Percentiles rank a stretch among this genome's conserved stretches.
phyloP scores from a whole-genome alignment of 1,140 invertebrate species.

The Pseudomyrmex pallidus region DNA sequence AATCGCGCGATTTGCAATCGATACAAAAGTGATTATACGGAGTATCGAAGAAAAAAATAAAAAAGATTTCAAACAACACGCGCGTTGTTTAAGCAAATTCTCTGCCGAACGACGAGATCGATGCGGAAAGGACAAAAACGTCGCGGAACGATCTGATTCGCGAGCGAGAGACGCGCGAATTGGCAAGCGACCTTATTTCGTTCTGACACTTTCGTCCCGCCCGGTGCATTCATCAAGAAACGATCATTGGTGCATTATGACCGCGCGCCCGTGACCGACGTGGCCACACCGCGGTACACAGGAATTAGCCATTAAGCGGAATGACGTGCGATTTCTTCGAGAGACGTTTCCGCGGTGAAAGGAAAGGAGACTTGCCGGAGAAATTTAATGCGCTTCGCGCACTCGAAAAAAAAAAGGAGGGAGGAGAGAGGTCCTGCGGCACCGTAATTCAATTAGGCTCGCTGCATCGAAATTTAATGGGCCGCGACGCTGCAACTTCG shows the following conservation, averaged over 20 bases:
- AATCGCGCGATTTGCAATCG: constrained; percentile 50
- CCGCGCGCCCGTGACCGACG: constrained; percentile 43
- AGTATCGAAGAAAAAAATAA: too few species aligned
- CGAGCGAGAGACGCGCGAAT: constrained; percentile 56
- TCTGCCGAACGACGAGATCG: not conserved
- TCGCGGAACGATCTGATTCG: not conserved
- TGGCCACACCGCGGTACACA: constrained; percentile 19
- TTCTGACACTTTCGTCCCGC: constrained; percentile 17
- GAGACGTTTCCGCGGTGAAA: constrained; percentile 61
- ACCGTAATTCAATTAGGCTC: constrained; percentile 73
- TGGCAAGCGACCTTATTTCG: constrained; percentile 64
- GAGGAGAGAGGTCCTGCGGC: constrained; percentile 13
- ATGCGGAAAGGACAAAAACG: constrained; percentile 9
- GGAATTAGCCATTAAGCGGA: constrained; percentile 70
- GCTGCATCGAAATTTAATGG: constrained; percentile 73
- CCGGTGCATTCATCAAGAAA: constrained; percentile 52
- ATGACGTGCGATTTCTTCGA: constrained; percentile 73
- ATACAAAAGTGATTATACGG: not conserved
- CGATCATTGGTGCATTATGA: constrained; percentile 55
- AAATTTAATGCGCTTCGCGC: constrained; percentile 64
- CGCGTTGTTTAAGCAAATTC: too few species aligned
- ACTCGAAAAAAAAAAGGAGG: constrained; percentile 45
- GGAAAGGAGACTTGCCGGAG: constrained; percentile 43
- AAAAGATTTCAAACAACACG: too few species aligned
- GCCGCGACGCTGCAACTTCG: constrained; percentile 69